phyloP scores from a whole-genome alignment of 53 echinoderm and acorn worm species.

The Apostichopus leukothele region DNA sequence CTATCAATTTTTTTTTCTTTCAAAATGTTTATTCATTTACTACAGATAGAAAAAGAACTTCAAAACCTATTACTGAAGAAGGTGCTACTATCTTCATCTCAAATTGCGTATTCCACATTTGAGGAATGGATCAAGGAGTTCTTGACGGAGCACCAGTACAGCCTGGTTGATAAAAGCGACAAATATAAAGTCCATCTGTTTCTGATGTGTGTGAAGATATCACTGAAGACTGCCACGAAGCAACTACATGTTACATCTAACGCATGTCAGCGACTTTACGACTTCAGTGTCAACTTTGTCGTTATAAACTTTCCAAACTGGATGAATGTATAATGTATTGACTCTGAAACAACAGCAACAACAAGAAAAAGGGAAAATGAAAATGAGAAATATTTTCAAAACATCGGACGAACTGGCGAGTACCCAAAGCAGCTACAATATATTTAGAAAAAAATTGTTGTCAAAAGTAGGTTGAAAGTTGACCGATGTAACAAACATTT shows the following conservation, averaged over 20 bases:
- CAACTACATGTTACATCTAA: background rate
- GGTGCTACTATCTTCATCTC: background rate
- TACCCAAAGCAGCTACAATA: too few species aligned
- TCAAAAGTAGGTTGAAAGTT: too few species aligned
- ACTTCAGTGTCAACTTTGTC: conserved; percentile 16
- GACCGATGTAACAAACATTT: too few species aligned
- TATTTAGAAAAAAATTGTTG: too few species aligned
- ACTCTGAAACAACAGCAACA: background rate
- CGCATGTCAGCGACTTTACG: conserved; percentile 6
- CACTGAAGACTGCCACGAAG: background rate
- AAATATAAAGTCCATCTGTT: conserved; percentile 19
- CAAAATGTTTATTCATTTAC: too few species aligned
- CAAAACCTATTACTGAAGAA: conserved; percentile 8
- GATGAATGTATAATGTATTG: background rate
- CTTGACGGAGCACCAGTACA: conserved; percentile 3
- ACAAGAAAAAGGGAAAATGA: too few species aligned
- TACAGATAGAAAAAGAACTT: conserved; percentile 11
- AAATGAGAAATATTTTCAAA: too few species aligned
- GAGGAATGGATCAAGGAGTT: conserved; percentile 16
- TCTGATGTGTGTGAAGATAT: background rate
- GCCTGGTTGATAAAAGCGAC: conserved; percentile 17
- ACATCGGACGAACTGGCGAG: too few species aligned
- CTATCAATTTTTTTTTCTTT: too few species aligned
- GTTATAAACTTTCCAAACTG: conserved; percentile 11
- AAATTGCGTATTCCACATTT: conserved; percentile 7